Evolutionary conservation across 23 tunicate species (phyloP), one percentile per base, ranked within the genome.

Genomic region (Ciona savignyi): DNA sequence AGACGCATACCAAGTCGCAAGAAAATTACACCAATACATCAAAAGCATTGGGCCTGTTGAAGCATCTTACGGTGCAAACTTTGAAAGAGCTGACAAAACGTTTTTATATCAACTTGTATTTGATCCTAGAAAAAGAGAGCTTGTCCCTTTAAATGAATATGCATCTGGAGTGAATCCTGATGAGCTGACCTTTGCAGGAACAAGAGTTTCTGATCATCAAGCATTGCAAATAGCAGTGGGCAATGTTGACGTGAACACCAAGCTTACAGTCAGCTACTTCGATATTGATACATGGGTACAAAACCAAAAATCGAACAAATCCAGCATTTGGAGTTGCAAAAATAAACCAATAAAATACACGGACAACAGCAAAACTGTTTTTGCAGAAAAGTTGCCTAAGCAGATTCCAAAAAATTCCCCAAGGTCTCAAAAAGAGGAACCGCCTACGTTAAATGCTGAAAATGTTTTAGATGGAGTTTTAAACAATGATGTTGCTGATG

Each of bases 31-130:
- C 65, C 92, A 85, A 49, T 91, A 91, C 31, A 80, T 91, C 29
- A 84, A 84, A 85, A 78, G 83, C 1, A 25, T 84, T 65, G 80
- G 64, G 2, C 86, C 83, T 1, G 86, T 91, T 11, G 91, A 84
- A 0, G 34, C 91, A 32, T 83, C 61, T 23, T 91, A 91, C 71
- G 91, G 86, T 0, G 51, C 68, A 4, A 82, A 83, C 0, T 91
- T 91, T 80, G 87, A 74, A 34, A 64, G 80, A 56, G 98, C 98
- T 9, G 93, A 93, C 64, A 74, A 93, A 77, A 93, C 98, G 4
- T 93, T 93, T 74, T 65, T 86, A 28, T 93, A 93, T 70, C 98
- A 93, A 61, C 72, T 93, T 20, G 88, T 93, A 3, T 77, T 93
- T 74, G 85, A 93, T 34, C 88, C 98, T 0, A 62, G 34, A 2